phyloP scores from a whole-genome alignment of 1,140 invertebrate species.

The Harpegnathos saltator region DNA sequence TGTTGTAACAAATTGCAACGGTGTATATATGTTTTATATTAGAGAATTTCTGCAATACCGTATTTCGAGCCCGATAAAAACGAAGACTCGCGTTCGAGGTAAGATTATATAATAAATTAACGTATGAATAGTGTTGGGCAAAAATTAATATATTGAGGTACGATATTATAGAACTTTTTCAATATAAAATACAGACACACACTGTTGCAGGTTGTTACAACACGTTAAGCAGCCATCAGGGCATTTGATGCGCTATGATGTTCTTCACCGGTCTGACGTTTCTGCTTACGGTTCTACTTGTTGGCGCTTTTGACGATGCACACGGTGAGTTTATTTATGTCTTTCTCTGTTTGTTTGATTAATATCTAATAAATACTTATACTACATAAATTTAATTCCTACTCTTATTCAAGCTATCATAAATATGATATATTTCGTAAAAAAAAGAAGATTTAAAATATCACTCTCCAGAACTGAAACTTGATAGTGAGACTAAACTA shows the following conservation, averaged over 20 bases:
- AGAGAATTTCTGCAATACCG: too few relatives aligned
- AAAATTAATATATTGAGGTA: slow-evolving; percentile 14
- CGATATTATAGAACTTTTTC: not conserved
- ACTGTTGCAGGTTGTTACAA: not conserved
- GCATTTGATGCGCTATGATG: slow-evolving; percentile 54
- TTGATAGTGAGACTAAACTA: not conserved
- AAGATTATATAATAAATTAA: not conserved
- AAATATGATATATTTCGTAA: not conserved
- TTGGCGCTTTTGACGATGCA: slow-evolving; percentile 3
- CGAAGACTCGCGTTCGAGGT: not conserved
- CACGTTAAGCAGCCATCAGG: slow-evolving; percentile 37
- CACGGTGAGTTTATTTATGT: slow-evolving; percentile 42
- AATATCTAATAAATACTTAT: not conserved
- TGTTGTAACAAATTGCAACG: not conserved
- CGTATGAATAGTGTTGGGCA: not conserved
- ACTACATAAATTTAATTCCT: not conserved
- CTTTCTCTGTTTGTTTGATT: not conserved
- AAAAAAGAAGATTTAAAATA: not conserved
- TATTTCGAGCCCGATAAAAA: not conserved
- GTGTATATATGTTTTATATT: not conserved
- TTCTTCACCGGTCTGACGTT: slow-evolving; percentile 11
- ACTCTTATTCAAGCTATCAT: not conserved
- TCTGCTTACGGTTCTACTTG: slow-evolving; percentile 52
- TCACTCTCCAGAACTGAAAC: not conserved
- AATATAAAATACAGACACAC: not conserved